phyloP scores from a whole-genome alignment of 2,113 vertebrate species.

The Hydrochoerus hydrochaeris region DNA sequence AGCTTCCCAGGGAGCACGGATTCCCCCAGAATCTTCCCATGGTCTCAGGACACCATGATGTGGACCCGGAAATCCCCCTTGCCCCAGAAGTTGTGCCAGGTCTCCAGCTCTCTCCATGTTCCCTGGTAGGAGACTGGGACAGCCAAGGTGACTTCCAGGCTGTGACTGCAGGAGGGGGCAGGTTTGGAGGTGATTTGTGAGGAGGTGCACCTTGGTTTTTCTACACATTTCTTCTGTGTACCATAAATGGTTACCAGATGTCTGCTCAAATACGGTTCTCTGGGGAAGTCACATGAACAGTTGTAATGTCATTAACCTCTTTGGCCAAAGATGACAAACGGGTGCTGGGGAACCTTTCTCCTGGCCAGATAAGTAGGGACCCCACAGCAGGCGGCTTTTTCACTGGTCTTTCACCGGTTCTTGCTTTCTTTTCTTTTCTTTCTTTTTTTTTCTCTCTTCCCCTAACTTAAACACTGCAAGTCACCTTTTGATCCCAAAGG shows the following conservation, averaged over 20 bases:
- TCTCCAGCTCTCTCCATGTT: neutral
- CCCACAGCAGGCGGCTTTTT: neutral
- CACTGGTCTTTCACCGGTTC: neutral
- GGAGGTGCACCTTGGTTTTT: neutral
- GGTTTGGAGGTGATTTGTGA: neutral
- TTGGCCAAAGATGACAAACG: neutral
- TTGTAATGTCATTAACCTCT: neutral
- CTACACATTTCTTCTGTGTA: neutral
- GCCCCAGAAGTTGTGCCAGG: neutral
- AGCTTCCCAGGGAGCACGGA: neutral
- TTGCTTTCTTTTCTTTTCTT: no score
- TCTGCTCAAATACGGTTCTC: neutral
- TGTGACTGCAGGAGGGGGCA: neutral
- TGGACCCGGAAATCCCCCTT: slow-evolving; percentile 2
- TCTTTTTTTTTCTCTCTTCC: neutral
- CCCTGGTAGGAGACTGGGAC: neutral
- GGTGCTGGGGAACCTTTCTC: neutral
- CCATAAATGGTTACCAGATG: neutral
- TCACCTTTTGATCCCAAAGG: neutral
- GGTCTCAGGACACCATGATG: neutral
- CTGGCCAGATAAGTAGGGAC: neutral
- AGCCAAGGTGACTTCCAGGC: neutral
- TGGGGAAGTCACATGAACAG: neutral
- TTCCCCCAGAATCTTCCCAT: neutral
- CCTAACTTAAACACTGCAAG: neutral